Evolutionary conservation across 2,888 invertebrate species (phyloP).

Genomic region (Camptogramma bilineatum): DNA sequence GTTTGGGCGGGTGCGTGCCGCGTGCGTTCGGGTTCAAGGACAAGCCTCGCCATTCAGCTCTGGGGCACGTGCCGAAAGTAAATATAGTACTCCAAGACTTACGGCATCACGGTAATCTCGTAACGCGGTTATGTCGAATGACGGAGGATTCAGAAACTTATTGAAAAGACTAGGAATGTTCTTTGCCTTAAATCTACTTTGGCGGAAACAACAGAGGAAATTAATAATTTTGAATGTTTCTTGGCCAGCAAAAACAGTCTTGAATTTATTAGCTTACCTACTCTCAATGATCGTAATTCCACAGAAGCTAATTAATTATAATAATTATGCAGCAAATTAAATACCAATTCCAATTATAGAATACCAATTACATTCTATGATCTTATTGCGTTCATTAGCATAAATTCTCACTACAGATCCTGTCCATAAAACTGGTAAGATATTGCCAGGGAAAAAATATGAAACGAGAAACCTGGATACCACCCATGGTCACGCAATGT

Average conservation of each 20-base stretch:
- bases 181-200: too few species aligned
- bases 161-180: neutral
- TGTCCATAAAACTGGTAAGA: constrained; percentile 39
- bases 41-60: constrained; percentile 80
- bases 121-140: neutral
- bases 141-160: neutral
- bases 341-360: constrained; percentile 27
- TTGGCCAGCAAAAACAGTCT: neutral
- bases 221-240: neutral
- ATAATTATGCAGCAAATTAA: constrained; percentile 19
- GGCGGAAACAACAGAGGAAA: too few species aligned
- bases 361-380: constrained; percentile 26
- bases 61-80: constrained; percentile 82
- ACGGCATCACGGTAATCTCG: constrained; percentile 67
- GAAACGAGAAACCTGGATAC: constrained; percentile 39
- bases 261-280: neutral
- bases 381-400: constrained; percentile 25
- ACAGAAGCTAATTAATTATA: neutral
- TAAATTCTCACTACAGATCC: constrained; percentile 36
- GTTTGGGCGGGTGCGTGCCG: constrained; percentile 78
- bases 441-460: constrained; percentile 37
- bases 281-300: neutral
- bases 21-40: constrained; percentile 81
- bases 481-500: constrained; percentile 42
- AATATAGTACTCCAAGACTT: constrained; percentile 78